These are phyloP conservation scores for Empis livida DNA, from an alignment of 2,888 invertebrate genomes.

Conservation along the genomic window DNA sequence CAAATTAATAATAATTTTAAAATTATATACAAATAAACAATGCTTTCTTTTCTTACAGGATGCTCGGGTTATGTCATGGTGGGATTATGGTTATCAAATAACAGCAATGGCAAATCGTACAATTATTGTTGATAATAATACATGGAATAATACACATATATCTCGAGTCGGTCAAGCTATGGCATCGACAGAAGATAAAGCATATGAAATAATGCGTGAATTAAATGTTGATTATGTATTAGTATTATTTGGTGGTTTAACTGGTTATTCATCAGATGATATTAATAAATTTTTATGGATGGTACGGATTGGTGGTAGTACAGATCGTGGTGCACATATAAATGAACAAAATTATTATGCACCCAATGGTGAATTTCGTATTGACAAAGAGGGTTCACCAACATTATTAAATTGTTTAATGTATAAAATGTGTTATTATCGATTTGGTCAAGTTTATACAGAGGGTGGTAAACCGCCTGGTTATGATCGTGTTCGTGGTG, in stretches of 20 bases:
- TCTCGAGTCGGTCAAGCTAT: constrained; percentile 96
- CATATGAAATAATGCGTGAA: constrained; percentile 96
- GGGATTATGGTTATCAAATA: constrained; percentile 99
- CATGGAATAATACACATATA: constrained; percentile 99
- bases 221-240: constrained; percentile 95
- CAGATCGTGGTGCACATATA: constrained; percentile 87
- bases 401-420: constrained; percentile 91
- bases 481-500: constrained; percentile 88
- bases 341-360: constrained; percentile 97
- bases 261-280: constrained; percentile 97
- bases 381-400: constrained; percentile 87
- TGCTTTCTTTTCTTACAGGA: constrained; percentile 51
- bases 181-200: constrained; percentile 93
- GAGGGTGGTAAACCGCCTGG: constrained; percentile 93
- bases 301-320: constrained; percentile 95
- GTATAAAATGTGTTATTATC: constrained; percentile 99
- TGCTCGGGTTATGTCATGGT: constrained; percentile 98
- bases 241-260: constrained; percentile 97
- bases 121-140: constrained; percentile 96
- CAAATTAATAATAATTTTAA: background rate
- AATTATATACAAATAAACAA: background rate
- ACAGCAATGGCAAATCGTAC: constrained; percentile 99
- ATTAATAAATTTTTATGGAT: constrained; percentile 99
- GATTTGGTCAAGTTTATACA: constrained; percentile 89
- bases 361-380: constrained; percentile 85